These are phyloP conservation scores for Cyanocitta stelleri DNA, from an alignment of 2,113 vertebrate genomes.

Conservation along the genomic window DNA sequence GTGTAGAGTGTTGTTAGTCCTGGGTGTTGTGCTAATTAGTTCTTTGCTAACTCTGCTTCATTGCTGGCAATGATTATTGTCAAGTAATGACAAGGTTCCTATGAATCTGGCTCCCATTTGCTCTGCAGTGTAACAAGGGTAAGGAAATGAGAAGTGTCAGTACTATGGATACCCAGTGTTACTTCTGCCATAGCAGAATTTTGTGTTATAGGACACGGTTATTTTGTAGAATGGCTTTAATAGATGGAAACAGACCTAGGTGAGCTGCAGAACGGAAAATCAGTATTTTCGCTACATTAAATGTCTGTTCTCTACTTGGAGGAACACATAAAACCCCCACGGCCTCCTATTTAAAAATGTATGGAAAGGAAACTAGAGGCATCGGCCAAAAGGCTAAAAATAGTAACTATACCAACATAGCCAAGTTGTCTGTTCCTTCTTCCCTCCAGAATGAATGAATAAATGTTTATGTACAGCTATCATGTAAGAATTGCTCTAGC, in stretches of 20 bases:
- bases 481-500: not conserved
- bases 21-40: conserved; percentile 13
- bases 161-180: not conserved
- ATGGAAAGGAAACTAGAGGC: conserved; percentile 3
- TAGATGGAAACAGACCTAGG: not conserved
- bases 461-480: conserved; percentile 4
- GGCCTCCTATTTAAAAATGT: not conserved
- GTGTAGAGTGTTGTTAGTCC: not conserved
- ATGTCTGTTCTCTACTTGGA: not conserved
- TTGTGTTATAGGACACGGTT: not conserved
- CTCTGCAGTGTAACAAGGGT: not conserved
- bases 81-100: conserved; percentile 5
- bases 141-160: conserved; percentile 8
- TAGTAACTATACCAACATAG: not conserved
- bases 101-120: not conserved
- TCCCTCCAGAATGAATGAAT: not conserved
- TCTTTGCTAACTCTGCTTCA: conserved; percentile 17
- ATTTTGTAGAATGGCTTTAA: not conserved
- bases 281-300: not conserved
- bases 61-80: conserved; percentile 3
- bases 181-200: not conserved
- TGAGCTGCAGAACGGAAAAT: conserved; percentile 19
- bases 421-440: conserved; percentile 37
- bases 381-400: conserved; percentile 41
- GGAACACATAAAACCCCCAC: not conserved